Percentiles rank a stretch among this genome's conserved stretches.
phyloP scores from a whole-genome alignment of 2,113 vertebrate species.

The Harpagus bidentatus region DNA sequence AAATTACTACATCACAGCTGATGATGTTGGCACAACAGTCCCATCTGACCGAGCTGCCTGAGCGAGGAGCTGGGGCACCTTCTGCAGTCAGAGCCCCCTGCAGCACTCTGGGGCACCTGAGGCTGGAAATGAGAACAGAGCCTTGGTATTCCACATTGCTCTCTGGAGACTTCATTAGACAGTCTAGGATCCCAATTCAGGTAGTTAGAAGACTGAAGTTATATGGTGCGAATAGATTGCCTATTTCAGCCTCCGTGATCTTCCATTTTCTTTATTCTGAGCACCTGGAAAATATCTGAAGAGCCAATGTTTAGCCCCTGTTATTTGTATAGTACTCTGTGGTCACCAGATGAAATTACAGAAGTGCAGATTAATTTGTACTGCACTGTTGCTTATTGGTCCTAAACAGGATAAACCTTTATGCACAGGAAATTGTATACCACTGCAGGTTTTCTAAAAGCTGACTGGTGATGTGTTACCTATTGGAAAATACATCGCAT shows the following conservation, averaged over 20 bases:
- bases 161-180: not conserved
- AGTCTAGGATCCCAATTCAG: not conserved
- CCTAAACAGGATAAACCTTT: not conserved
- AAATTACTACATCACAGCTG: not conserved
- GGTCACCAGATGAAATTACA: not conserved
- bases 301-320: not conserved
- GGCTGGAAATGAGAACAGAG: not conserved
- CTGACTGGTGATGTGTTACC: not conserved
- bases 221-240: not conserved
- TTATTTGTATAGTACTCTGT: not conserved
- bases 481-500: not conserved
- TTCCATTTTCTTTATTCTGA: not conserved
- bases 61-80: rapidly evolving
- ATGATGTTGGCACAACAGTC: not conserved
- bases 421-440: not conserved
- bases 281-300: not conserved
- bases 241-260: not conserved
- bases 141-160: rapidly evolving
- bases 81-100: not conserved
- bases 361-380: not conserved
- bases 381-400: not conserved
- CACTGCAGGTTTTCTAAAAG: not conserved
- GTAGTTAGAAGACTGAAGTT: not conserved
- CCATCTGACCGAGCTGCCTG: rapidly evolving
- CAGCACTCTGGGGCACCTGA: not conserved